Evolutionary conservation across 2,888 invertebrate genomes (phyloP).

Genomic region (Erebia ligea): DNA sequence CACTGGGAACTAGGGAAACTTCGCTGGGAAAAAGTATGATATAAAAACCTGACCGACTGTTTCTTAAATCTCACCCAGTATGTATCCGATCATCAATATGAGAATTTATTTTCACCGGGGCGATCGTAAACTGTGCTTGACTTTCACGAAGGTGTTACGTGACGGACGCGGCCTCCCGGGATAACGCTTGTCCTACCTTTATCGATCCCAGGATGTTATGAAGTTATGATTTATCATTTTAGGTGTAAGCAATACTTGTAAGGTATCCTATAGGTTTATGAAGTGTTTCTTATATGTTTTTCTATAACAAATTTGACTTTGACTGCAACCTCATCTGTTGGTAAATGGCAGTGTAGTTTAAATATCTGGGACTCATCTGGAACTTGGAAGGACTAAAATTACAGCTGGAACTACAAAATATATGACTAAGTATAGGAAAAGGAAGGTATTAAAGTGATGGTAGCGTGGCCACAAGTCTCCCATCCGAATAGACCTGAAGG

Average conservation of each 20-base stretch:
- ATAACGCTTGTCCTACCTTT: neutral
- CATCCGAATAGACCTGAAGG: too few relatives aligned
- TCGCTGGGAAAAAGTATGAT: neutral
- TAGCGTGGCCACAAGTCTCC: too few relatives aligned
- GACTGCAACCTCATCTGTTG: too few relatives aligned
- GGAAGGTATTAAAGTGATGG: too few relatives aligned
- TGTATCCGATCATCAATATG: conserved; percentile 19
- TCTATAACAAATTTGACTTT: too few relatives aligned
- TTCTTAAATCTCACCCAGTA: neutral
- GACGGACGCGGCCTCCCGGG: conserved; percentile 12
- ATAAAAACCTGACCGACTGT: neutral
- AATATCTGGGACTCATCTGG: too few relatives aligned
- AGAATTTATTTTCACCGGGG: conserved; percentile 22
- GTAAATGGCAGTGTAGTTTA: too few relatives aligned
- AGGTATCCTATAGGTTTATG: neutral
- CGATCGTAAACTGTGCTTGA: conserved; percentile 21
- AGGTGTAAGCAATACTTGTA: neutral
- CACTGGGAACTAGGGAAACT: too few relatives aligned
- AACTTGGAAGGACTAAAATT: too few relatives aligned
- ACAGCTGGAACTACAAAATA: too few relatives aligned
- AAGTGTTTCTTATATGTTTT: too few relatives aligned
- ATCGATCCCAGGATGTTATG: conserved; percentile 12
- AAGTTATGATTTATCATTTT: conserved; percentile 6
- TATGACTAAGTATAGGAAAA: too few relatives aligned
- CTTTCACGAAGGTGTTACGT: conserved; percentile 18